These are phyloP conservation scores for Nothobranchius furzeri DNA, from an alignment of 2,113 vertebrate genomes.

Conservation along the genomic window DNA sequence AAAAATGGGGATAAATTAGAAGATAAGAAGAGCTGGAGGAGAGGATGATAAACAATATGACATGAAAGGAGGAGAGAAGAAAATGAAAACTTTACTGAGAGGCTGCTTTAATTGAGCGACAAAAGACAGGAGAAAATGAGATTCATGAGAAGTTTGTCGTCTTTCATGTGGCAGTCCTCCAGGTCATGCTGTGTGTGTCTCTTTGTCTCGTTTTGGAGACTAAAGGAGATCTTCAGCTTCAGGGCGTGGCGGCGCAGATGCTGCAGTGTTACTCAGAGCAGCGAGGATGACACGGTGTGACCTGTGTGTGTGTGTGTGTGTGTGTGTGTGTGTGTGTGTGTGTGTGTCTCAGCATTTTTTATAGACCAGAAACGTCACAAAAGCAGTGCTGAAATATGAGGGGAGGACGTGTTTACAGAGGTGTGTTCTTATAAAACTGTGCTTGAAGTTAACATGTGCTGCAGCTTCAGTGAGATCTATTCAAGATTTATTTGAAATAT, in stretches of 20 bases:
- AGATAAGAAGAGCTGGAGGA: slow-evolving; percentile 1
- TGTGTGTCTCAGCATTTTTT: too few relatives aligned
- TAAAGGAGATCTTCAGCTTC: slow-evolving; percentile 13
- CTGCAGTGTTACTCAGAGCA: background rate
- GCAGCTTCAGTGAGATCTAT: too few relatives aligned
- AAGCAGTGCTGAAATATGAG: too few relatives aligned
- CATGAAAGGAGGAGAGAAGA: slow-evolving; percentile 7
- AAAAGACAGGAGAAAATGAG: slow-evolving; percentile 20
- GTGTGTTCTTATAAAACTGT: too few relatives aligned
- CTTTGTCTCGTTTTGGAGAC: slow-evolving; percentile 8
- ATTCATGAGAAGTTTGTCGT: slow-evolving; percentile 18
- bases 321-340: too few relatives aligned
- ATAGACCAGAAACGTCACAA: too few relatives aligned
- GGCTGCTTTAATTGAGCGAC: slow-evolving; percentile 13
- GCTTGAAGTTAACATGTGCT: too few relatives aligned
- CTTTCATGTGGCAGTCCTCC: slow-evolving; percentile 36
- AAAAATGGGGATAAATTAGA: slow-evolving; percentile 27
- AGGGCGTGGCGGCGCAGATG: slow-evolving; percentile 22
- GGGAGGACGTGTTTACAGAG: too few relatives aligned
- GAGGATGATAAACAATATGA: slow-evolving; percentile 20
- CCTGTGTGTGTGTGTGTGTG: background rate
- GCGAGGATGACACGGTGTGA: background rate
- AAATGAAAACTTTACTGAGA: slow-evolving; percentile 11
- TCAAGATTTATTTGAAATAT: too few relatives aligned
- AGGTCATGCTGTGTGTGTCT: slow-evolving; percentile 20